Evolutionary conservation across 2,888 invertebrate genomes (phyloP), one percentile per base, ranked within the genome.

Genomic region (Mythimna impura): DNA sequence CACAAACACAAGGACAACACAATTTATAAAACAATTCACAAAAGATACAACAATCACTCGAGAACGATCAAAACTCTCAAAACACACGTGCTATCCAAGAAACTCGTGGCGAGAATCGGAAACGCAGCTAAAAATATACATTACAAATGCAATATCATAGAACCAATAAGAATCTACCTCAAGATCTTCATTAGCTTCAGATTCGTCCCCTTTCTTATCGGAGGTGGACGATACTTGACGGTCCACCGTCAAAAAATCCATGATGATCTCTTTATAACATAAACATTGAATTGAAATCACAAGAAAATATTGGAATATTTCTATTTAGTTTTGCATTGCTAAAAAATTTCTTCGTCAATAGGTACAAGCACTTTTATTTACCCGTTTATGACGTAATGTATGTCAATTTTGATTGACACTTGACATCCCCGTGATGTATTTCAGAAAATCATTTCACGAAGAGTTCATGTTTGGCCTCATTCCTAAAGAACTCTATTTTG

Each of bases 191-290:
- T 91, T 92, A 52, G 85, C 84, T 25, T 90, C 89, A 60, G 86
- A 84, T 72, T 91, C 91, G 36, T 89, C 90, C 17, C 79, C 75
- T 76, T 91, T 93, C 74, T 91, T 91, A 7, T 90, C 82, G 40
- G 87, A 88, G 17, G 90, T 81, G 57, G 92, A 87, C 61, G 91
- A 85, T 52, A 87, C 83, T 76, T 91, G 91, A 62, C 89, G 88
- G 65, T 94, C 93, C 64, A 93, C 93, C 66, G 91, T 90, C 69
- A 93, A 84, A 71, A 88, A 94, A 91, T 93, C 93, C 95, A 95
- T 95, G 34, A 67, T 86, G 67, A 61, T 34, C 63, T 57, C 30
- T 57, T 80, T 75, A 73, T 20, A 65, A 22, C 20, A 25, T 30
- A 72, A 60, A 67, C 81, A 85, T 85, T 60, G 61, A 71, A 43